phyloP scores from a whole-genome alignment of 2,113 vertebrate genomes.

The Takifugu bimaculatus region DNA sequence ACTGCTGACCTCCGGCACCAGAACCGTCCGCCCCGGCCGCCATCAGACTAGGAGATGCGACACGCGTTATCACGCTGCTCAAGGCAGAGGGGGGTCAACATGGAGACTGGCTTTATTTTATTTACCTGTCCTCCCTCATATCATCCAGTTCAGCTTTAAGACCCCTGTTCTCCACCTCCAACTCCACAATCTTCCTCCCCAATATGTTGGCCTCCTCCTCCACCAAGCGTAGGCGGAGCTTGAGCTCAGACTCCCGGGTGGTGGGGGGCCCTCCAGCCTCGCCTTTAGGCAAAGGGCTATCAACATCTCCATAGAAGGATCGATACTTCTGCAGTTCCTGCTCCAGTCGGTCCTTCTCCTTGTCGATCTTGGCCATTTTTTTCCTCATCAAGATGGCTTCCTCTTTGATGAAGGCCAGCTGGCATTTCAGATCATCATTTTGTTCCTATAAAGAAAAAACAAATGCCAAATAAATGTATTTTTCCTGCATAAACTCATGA shows the following conservation, averaged over 20 bases:
- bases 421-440: constrained; percentile 94
- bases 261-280: constrained; percentile 95
- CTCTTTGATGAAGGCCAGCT: constrained; percentile 95
- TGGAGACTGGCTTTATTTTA: no score
- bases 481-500: no score
- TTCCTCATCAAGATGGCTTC: constrained; percentile 96
- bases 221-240: constrained; percentile 91
- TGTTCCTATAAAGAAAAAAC: constrained; percentile 80
- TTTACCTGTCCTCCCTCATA: constrained; percentile 89
- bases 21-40: constrained; percentile 61
- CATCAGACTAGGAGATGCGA: constrained; percentile 43
- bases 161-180: constrained; percentile 96
- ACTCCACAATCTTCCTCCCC: constrained; percentile 95
- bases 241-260: constrained; percentile 95
- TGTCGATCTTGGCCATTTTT: constrained; percentile 98
- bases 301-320: constrained; percentile 96
- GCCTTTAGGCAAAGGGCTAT: constrained; percentile 95
- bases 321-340: constrained; percentile 96
- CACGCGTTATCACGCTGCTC: not conserved
- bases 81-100: no score
- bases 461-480: no score
- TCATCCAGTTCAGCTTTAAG: constrained; percentile 97
- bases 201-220: constrained; percentile 98
- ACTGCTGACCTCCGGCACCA: constrained; percentile 58
- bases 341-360: constrained; percentile 96